Evolutionary conservation across 2,113 vertebrate species (phyloP), one percentile per base, ranked within the genome.

Genomic region (Crotalus horridus): DNA sequence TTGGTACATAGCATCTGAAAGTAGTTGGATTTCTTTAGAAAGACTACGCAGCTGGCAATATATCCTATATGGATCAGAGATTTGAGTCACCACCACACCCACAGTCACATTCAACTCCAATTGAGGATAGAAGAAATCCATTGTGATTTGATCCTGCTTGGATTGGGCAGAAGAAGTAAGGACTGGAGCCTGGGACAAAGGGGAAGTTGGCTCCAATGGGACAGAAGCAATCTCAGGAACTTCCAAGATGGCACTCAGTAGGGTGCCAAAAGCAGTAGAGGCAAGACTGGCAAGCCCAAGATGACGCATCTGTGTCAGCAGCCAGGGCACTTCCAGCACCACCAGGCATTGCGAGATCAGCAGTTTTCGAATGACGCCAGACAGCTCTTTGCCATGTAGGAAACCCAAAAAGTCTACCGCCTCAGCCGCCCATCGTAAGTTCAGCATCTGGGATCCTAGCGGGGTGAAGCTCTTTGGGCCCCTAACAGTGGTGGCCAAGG

Each of bases 1-100:
- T 2, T 96, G 97, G 33, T 96, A 94, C 95, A 99, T 98, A 93
- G 97, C 97, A 21, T 98, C 98, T 0, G 98, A 98, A 48, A 99
- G 97, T 92, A 97, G 98, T 33, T 91, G 96, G 53, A 99, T 96
- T 95, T 99, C 99, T 91, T 97, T 97, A 0, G 98, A 98, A 89
- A 99, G 96, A 90, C 98, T 98, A 58, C 98, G 98, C 89, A 99
- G 95, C 96, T 99, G 99, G 95, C 98, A 99, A 95, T 98, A 99
- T 85, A 99, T 89, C 13, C 97, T 96, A 54, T 98, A 96, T 0
- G 99, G 99, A 94, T 98, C 98, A 53, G 96, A 97, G 26, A 99
- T 97, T 4, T 99, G 98, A 2, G 98, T 99, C 21, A 99, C 97
- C 4, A 98, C 5, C 1, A 99, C 98, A 0, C 97, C 97, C 94